Conservation (phyloP, 2,888 invertebrate genomes). For the Amaurobius ferox region DNA sequence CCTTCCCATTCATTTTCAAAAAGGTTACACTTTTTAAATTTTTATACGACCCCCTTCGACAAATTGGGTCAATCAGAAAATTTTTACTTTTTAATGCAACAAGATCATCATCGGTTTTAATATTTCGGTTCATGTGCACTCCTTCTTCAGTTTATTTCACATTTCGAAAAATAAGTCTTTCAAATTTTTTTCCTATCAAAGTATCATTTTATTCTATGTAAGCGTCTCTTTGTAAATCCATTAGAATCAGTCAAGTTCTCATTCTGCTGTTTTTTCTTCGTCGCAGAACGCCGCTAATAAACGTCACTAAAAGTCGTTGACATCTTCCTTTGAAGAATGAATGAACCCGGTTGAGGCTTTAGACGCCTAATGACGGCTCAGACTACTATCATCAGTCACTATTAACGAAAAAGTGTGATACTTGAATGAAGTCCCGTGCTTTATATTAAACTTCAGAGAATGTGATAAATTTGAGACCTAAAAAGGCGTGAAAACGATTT, state of each 20-base stretch:
- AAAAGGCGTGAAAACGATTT: too few relatives aligned
- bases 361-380: neutral
- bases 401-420: neutral
- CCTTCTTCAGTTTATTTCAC: too few relatives aligned
- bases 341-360: neutral
- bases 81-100: too few relatives aligned
- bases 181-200: too few relatives aligned
- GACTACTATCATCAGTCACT: neutral
- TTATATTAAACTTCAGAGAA: neutral
- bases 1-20: too few relatives aligned
- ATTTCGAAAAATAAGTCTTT: too few relatives aligned
- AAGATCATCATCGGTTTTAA: too few relatives aligned
- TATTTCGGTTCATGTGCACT: too few relatives aligned
- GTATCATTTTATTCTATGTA: neutral
- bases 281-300: neutral
- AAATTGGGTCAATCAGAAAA: too few relatives aligned
- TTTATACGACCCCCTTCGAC: too few relatives aligned
- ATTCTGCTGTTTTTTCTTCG: neutral
- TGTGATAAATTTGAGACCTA: neutral
- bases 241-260: neutral
- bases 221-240: neutral
- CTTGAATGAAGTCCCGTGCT: neutral
- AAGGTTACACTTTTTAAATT: too few relatives aligned
- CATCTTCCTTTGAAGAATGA: neutral
- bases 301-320: neutral